Evolutionary conservation across 2,888 invertebrate genomes (phyloP).

Genomic region (Prenolepis imparis): DNA sequence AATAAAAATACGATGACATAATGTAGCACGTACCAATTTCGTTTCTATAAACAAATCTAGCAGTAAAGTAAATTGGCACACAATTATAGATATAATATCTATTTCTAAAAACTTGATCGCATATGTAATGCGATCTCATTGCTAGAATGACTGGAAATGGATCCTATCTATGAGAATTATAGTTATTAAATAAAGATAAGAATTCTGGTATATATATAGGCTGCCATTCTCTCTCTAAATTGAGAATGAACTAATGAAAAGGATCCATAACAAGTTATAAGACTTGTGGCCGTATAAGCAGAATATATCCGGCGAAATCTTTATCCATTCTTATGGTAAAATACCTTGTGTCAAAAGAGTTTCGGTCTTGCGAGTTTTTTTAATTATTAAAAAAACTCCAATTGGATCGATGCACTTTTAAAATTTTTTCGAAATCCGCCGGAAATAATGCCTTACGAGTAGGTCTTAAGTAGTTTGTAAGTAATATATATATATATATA

Average conservation of each 20-base stretch:
- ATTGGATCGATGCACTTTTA: conserved; percentile 54
- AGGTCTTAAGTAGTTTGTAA: conserved; percentile 73
- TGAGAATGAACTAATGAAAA: conserved; percentile 2
- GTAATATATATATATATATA: conserved; percentile 70
- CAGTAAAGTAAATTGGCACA: conserved; percentile 23
- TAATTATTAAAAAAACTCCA: background rate
- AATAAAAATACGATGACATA: conserved; percentile 60
- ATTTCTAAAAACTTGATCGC: conserved; percentile 24
- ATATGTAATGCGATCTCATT: conserved; percentile 13
- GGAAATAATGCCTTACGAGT: conserved; percentile 75
- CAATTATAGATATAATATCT: conserved; percentile 14
- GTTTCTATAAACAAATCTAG: conserved; percentile 15
- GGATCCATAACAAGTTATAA: conserved; percentile 20
- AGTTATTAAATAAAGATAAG: background rate
- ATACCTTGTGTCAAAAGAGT: conserved; percentile 47
- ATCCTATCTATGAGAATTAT: background rate
- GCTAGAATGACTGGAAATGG: conserved; percentile 10
- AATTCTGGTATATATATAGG: conserved; percentile 26
- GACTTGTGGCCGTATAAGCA: conserved; percentile 11
- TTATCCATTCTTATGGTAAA: conserved; percentile 14
- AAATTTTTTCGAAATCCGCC: conserved; percentile 67
- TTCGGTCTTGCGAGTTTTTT: background rate
- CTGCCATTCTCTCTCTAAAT: conserved; percentile 25
- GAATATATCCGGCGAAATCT: conserved; percentile 6
- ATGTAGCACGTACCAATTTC: conserved; percentile 59